Evolutionary conservation across 1,140 invertebrate species (phyloP), one percentile per base, ranked within the genome.

Genomic region (Drosophila gunungcola): DNA sequence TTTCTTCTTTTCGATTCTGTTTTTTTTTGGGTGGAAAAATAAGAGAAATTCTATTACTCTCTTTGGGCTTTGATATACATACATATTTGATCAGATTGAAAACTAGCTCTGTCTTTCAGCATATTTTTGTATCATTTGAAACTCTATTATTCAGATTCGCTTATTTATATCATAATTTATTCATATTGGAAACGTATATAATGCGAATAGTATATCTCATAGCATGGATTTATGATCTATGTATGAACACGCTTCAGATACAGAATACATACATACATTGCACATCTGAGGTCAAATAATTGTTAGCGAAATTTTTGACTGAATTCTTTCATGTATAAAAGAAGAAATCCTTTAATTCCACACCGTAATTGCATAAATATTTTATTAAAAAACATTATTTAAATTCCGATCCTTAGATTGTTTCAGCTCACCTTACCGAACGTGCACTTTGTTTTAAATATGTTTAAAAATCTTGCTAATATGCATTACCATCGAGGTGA

Each of bases 191-290:
- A 48, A 29, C 16, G 1, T 13, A 52, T 68, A 27, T 36, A 75
- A 57, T 56, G 55, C 41, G 41, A 57, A 67, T 43, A 65, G 13
- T 80, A 51, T 78, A 73, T 62, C 61, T 67, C 45, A 52, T 43
- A 25, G 12, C n/a, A 53, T 42, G 27, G 46, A 65, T 58, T 79
- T 73, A 79, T 63, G 63, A 64, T 70, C 58, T 48, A 43, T 13
- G 13, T 56, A 64, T 68, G 21, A 52, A 53, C 29, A 57, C 7
- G 61, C 60, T 53, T 53, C 32, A 52, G 4, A 48, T 38, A 56
- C n/a, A 64, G 34, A 39, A 55, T 16, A 34, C 32, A 68, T 38
- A 36, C 5, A 13, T 0, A 49, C 58, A 67, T 16, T 9, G 25
- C 1, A 49, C 58, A 67, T 16, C 58, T 13, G 6, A 9, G 3